Conservation (phyloP, 2,113 vertebrate genomes). For the Crotalus tigris region DNA sequence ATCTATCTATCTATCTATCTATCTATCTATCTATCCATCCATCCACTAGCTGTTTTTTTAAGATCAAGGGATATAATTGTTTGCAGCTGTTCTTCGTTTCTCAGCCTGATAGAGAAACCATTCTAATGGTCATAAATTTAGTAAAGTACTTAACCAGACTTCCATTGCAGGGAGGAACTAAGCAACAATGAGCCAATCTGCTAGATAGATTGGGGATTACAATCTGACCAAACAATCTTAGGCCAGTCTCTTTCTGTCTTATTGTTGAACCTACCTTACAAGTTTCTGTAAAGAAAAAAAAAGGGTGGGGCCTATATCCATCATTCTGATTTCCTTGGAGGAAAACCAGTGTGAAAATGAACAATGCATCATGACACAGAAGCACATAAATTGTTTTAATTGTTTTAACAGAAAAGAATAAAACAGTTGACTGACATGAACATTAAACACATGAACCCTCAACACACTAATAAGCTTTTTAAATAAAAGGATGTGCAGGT, state of each 20-base stretch:
- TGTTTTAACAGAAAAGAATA: background rate
- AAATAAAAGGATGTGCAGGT: background rate
- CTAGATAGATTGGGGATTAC: background rate
- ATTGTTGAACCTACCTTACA: background rate
- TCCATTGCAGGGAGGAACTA: background rate
- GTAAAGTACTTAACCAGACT: background rate
- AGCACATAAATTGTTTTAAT: background rate
- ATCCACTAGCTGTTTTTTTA: slow-evolving; percentile 20
- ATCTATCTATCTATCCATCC: background rate
- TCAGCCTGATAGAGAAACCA: slow-evolving; percentile 53
- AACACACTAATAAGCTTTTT: background rate
- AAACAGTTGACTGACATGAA: background rate
- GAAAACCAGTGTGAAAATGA: background rate
- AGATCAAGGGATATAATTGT: slow-evolving; percentile 59
- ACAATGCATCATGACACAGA: background rate
- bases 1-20: slow-evolving; percentile 61
- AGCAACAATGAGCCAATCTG: background rate
- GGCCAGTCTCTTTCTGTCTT: background rate
- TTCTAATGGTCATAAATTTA: background rate
- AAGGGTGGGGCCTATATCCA: background rate
- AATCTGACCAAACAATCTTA: background rate
- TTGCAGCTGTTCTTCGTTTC: slow-evolving; percentile 55
- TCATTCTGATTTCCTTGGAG: background rate
- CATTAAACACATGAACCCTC: background rate
- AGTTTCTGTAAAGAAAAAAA: background rate